Conservation (phyloP, 2,888 invertebrate genomes). For the Myathropa florea region DNA sequence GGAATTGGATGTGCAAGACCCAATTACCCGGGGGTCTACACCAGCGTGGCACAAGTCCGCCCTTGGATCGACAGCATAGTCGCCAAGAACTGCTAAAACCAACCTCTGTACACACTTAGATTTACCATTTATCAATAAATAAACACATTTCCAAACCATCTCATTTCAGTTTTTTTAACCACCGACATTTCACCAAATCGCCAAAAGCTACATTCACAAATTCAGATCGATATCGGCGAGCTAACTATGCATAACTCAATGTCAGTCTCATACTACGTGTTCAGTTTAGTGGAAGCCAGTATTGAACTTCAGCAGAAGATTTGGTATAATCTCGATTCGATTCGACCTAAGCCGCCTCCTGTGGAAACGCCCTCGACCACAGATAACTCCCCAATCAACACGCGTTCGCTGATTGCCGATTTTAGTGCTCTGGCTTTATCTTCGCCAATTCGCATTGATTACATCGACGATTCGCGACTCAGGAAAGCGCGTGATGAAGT, state of each 20-base stretch:
- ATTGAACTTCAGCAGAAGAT: constrained; percentile 78
- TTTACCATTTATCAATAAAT: not conserved
- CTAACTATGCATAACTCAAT: constrained; percentile 77
- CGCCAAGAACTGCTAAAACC: constrained; percentile 9
- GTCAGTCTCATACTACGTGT: constrained; percentile 78
- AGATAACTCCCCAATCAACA: constrained; percentile 77
- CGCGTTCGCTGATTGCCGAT: constrained; percentile 63
- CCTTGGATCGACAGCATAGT: constrained; percentile 42
- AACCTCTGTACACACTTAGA: too few relatives aligned
- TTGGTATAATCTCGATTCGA: constrained; percentile 78
- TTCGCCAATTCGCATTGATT: constrained; percentile 79
- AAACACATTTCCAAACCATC: not conserved
- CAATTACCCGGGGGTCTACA: constrained; percentile 89
- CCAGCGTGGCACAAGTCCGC: constrained; percentile 82
- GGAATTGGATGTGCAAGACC: constrained; percentile 80
- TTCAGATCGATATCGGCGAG: constrained; percentile 80
- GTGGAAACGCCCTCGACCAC: constrained; percentile 50
- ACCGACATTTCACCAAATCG: constrained; percentile 81
- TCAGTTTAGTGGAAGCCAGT: constrained; percentile 78
- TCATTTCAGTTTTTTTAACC: constrained; percentile 82
- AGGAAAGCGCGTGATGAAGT: constrained; percentile 78
- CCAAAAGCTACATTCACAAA: constrained; percentile 81
- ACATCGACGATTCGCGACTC: constrained; percentile 77
- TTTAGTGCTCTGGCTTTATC: constrained; percentile 71
- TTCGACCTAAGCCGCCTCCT: constrained; percentile 72